These are phyloP conservation scores for Penaeus monodon DNA, from an alignment of 2,888 invertebrate genomes.

Conservation along the genomic window DNA sequence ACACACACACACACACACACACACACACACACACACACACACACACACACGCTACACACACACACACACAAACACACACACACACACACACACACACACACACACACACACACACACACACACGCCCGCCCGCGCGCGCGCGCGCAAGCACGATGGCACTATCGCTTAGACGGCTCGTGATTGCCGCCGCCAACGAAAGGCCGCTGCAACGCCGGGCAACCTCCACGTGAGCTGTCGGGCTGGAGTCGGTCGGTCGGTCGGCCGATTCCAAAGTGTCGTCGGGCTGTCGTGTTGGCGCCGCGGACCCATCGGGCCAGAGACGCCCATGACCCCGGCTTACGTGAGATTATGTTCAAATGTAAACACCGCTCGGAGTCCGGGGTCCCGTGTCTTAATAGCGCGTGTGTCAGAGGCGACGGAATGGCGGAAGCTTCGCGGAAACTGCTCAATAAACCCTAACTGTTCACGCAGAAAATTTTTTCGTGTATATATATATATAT, in stretches of 20 bases:
- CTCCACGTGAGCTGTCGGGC: no score
- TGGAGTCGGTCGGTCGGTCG: background rate
- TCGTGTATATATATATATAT: background rate
- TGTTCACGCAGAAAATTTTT: background rate
- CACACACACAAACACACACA: no score
- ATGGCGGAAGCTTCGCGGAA: slow-evolving; percentile 24
- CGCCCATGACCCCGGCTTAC: slow-evolving; percentile 35
- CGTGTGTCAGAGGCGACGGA: background rate
- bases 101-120: no score
- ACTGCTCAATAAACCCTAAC: background rate
- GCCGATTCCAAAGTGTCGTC: slow-evolving; percentile 1
- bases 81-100: no score
- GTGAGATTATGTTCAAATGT: slow-evolving; percentile 34
- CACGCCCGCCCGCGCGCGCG: no score
- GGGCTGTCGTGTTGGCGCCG: background rate
- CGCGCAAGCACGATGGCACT: no score
- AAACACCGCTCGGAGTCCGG: slow-evolving; percentile 5
- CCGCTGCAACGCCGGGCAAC: no score
- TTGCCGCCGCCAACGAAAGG: no score
- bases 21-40: no score
- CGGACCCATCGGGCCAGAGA: background rate
- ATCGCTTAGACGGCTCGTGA: no score
- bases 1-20: no score
- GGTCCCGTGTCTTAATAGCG: background rate
- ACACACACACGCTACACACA: no score